These are phyloP conservation scores for Lytechinus pictus DNA, from an alignment of 35 echinoderm and acorn worm genomes.

Conservation along the genomic window DNA sequence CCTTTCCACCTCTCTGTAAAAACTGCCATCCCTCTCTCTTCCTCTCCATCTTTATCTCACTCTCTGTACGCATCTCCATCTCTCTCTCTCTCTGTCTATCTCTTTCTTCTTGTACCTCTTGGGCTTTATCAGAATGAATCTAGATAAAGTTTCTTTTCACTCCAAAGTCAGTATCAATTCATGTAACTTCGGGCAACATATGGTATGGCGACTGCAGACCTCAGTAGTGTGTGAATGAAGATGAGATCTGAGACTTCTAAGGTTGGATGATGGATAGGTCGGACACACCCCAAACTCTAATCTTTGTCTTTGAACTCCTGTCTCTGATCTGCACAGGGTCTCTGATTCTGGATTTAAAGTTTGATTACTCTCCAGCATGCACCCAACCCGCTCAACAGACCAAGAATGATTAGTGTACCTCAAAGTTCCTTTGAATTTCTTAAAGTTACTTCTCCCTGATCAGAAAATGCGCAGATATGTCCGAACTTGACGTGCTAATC, in stretches of 20 bases:
- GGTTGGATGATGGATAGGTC: background rate
- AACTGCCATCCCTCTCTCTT: too few relatives aligned
- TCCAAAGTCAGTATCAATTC: slow-evolving; percentile 3
- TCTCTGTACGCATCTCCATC: too few relatives aligned
- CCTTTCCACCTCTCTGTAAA: too few relatives aligned
- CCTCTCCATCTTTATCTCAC: too few relatives aligned
- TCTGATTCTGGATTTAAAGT: background rate
- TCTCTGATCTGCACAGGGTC: background rate
- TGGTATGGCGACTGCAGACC: background rate
- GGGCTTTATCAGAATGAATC: background rate
- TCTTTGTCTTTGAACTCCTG: background rate
- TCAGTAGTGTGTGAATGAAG: background rate
- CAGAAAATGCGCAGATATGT: background rate
- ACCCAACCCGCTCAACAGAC: background rate
- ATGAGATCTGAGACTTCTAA: background rate
- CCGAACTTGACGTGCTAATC: background rate
- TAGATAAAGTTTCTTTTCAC: background rate
- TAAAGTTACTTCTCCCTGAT: background rate
- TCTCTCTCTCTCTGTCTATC: too few relatives aligned
- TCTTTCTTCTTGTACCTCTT: background rate
- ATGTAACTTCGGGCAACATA: background rate
- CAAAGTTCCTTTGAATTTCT: too few relatives aligned
- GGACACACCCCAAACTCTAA: background rate
- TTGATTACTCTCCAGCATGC: background rate
- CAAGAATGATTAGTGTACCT: background rate